Percentiles rank a stretch among this genome's conserved stretches.
Conservation (phyloP, 1,140 invertebrate species). For the Platorchestia sp. region DNA sequence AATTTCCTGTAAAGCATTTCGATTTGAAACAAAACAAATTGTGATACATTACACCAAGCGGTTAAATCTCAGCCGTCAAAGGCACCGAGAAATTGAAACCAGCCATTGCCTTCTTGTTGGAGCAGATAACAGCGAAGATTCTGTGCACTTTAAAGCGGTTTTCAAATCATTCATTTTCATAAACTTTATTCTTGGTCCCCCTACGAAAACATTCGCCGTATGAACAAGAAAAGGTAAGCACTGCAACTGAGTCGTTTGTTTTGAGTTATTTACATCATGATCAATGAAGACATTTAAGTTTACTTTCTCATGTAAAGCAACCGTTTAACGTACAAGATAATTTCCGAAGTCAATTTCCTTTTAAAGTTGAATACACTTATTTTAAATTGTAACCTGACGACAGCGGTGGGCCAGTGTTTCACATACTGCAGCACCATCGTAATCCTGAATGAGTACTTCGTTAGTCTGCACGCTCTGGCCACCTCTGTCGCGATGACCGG, state of each 20-base stretch:
- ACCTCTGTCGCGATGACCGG: background rate
- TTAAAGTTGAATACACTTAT: background rate
- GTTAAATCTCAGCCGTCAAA: no score
- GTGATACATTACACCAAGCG: no score
- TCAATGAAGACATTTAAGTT: no score
- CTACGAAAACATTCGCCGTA: background rate
- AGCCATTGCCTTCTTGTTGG: no score
- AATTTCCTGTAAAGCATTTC: no score
- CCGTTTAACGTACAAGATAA: background rate
- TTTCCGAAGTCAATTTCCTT: background rate
- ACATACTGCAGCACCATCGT: conserved; percentile 8
- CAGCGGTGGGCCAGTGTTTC: conserved; percentile 6
- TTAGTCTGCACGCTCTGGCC: background rate
- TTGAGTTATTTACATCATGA: background rate
- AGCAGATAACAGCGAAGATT: no score
- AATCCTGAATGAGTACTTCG: background rate
- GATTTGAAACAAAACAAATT: no score
- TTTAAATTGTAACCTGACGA: background rate
- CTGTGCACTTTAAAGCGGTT: background rate
- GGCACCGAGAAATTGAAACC: no score
- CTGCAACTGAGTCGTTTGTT: background rate
- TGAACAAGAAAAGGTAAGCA: background rate
- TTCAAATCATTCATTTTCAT: background rate
- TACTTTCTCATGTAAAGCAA: background rate
- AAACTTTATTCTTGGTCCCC: background rate